phyloP scores from a whole-genome alignment of 2,797 vertebrate genomes.

The Paratrypauchen microcephalus region DNA sequence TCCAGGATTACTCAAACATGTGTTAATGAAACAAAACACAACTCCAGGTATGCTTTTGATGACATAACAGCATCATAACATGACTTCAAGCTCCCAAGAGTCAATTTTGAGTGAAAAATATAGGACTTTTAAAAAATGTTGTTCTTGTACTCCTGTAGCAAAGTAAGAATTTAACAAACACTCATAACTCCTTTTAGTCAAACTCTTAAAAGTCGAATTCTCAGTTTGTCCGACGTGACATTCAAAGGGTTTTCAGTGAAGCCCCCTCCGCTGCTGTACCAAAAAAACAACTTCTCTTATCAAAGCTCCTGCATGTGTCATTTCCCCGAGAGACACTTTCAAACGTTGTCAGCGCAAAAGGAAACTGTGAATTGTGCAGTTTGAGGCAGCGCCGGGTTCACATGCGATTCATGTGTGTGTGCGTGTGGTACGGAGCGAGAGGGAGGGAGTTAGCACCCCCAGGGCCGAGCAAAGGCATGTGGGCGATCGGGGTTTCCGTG shows the following conservation, averaged over 20 bases:
- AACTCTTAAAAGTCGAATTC: not conserved
- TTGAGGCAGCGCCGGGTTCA: slow-evolving; percentile 18
- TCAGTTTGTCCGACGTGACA: not conserved
- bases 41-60: no score
- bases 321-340: slow-evolving; percentile 35
- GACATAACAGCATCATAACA: no score
- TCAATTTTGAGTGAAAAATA: no score
- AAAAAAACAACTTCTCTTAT: slow-evolving; percentile 6
- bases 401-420: slow-evolving; percentile 56
- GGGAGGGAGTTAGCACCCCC: slow-evolving; percentile 26
- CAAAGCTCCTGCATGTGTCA: slow-evolving; percentile 15
- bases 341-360: slow-evolving; percentile 34
- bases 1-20: no score
- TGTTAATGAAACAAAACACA: no score
- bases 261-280: not conserved
- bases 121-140: no score
- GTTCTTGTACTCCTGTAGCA: not conserved
- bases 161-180: not conserved
- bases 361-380: slow-evolving; percentile 42
- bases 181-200: not conserved
- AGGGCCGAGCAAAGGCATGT: slow-evolving; percentile 30
- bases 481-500: slow-evolving; percentile 32
- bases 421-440: not conserved
- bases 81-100: no score
- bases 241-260: slow-evolving; percentile 2